Base-by-base conservation (phyloP, 2,888 invertebrate genomes). In the Phortica okadai region DNA sequence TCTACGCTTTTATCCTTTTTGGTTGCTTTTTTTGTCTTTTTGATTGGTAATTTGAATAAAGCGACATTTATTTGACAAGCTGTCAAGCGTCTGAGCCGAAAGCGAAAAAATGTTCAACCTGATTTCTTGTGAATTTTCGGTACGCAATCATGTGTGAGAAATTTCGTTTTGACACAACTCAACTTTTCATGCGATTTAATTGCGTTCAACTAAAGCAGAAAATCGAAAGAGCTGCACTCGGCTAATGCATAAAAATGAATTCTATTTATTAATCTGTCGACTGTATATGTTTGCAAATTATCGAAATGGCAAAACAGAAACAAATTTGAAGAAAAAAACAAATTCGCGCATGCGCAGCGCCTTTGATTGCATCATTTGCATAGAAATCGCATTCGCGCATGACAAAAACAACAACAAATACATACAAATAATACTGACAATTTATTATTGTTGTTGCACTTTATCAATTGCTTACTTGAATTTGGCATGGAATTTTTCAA, bases 51-150 rank as follows among this genome's bases (percentile, higher is more conserved):
- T 88, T 84, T 86, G 89, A 88, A 89, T 88, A 89, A 87, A 88
- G 88, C 89, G 89, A 88, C 88, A 86, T 87, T 88, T 87, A 87
- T 89, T 89, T 89, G 88, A 89, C 89, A 84, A 81, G 76, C 84
- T 86, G 85, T 87, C 88, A 88, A 86, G 87, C 81, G 84, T 82
- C 81, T 86, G 86, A 81, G 33, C 88, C 86, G 88, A 87, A 82
- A 25, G 44, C 67, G 67, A 56, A 67, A 44, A 75, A 74, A 80
- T 78, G 82, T 14, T 56, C 54, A 54, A 33, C 11, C 83, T 82
- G 83, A 84, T 87, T 87, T 87, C 88, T 82, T 80, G 81, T 84
- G 87, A 87, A 87, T 80, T 87, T 74, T 78, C 21, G 1, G 42
- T 33, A 62, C 82, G 82, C 87, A 84, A 81, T 79, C 86, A 85